Conservation (phyloP, 2,797 vertebrate genomes). For the Hylomyscus alleni region DNA sequence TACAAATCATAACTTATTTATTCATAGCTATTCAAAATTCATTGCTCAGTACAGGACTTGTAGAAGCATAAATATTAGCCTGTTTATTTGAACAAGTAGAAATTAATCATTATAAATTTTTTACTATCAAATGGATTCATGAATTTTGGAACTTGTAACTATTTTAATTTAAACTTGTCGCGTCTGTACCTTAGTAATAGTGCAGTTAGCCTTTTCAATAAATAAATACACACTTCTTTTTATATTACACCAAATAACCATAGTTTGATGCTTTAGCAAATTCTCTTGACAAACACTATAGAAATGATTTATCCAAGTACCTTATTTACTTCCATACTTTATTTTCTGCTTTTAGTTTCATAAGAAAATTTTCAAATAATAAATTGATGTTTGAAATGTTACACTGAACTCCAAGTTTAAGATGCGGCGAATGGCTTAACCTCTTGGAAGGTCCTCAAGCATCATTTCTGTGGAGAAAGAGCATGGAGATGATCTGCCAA, state of each 20-base stretch:
- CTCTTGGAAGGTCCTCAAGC: constrained; percentile 45
- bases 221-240: constrained; percentile 5
- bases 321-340: constrained; percentile 16
- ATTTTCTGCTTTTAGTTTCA: constrained; percentile 62
- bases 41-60: constrained; percentile 28
- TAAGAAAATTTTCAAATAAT: constrained; percentile 53
- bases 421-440: constrained; percentile 16
- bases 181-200: neutral
- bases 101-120: constrained; percentile 67
- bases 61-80: neutral
- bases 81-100: constrained; percentile 13
- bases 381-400: constrained; percentile 61
- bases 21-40: neutral
- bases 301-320: constrained; percentile 51
- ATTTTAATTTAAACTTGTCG: neutral
- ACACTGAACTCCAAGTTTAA: constrained; percentile 8
- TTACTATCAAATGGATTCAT: constrained; percentile 2
- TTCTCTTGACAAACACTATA: neutral
- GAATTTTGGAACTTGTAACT: constrained; percentile 9
- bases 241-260: neutral
- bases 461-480: constrained; percentile 37
- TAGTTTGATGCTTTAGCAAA: constrained; percentile 32
- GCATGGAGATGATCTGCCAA: neutral
- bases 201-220: neutral
- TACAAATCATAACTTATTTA: constrained; percentile 27